phyloP scores from a whole-genome alignment of 2,113 vertebrate species.

The Toxotes chatareus region DNA sequence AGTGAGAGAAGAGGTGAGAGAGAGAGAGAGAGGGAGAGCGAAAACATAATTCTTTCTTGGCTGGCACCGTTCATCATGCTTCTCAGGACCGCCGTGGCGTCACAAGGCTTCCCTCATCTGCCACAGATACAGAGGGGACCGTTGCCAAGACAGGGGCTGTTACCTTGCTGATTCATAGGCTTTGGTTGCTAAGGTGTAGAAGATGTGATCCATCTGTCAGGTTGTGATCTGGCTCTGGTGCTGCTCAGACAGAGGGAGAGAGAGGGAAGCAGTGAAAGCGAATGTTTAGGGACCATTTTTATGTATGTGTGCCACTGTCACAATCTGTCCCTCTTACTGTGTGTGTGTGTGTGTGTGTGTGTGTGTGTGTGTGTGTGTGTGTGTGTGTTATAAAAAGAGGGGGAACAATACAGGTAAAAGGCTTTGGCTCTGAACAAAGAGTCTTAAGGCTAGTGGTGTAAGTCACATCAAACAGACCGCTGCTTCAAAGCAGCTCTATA shows the following conservation, averaged over 20 bases:
- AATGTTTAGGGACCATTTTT: not conserved
- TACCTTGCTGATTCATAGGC: slow-evolving; percentile 42
- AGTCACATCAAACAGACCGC: slow-evolving; percentile 68
- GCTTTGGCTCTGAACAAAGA: slow-evolving; percentile 47
- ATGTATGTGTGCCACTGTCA: not conserved
- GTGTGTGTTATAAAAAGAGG: slow-evolving; percentile 18
- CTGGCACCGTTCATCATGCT: slow-evolving; percentile 1
- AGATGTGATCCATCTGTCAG: slow-evolving; percentile 45
- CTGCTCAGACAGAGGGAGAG: not conserved
- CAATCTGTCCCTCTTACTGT: not conserved
- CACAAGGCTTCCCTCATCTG: slow-evolving; percentile 33
- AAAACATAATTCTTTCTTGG: slow-evolving; percentile 5
- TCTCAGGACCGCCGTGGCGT: not conserved
- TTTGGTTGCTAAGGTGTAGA: slow-evolving; percentile 43
- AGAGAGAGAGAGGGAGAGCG: not conserved
- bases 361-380: slow-evolving; percentile 20
- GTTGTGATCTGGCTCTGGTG: slow-evolving; percentile 33
- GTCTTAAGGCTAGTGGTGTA: slow-evolving; percentile 55
- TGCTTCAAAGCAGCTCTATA: slow-evolving; percentile 69
- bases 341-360: slow-evolving; percentile 17
- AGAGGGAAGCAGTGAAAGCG: not conserved
- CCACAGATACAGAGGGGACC: slow-evolving; percentile 27
- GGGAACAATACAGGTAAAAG: slow-evolving; percentile 47
- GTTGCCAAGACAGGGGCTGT: slow-evolving; percentile 37
- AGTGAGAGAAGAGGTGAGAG: not conserved